Conservation (phyloP, 1,140 invertebrate species). For the Aphaenogaster ashmeadi region DNA sequence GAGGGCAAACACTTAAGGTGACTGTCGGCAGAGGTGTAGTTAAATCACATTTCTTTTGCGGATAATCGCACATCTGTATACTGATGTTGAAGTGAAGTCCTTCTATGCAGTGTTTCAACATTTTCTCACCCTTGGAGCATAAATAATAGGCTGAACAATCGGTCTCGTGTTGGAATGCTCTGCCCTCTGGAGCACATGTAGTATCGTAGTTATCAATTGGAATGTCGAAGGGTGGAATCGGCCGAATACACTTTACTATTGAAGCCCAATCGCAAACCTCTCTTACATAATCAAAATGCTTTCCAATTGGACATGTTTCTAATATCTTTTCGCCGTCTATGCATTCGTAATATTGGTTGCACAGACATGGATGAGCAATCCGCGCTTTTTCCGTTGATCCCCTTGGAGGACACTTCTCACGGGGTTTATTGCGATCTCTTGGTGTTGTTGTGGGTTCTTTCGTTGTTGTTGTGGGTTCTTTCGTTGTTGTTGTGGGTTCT, state of each 20-base stretch:
- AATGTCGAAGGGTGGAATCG: neutral
- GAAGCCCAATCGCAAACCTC: conserved; percentile 82
- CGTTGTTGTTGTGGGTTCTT: neutral
- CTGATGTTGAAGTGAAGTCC: conserved; percentile 86
- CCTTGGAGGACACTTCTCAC: conserved; percentile 54
- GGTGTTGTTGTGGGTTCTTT: neutral
- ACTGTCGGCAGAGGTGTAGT: neutral
- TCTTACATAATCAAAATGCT: conserved; percentile 81
- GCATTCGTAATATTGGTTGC: conserved; percentile 88
- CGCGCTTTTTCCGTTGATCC: conserved; percentile 34
- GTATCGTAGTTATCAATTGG: neutral
- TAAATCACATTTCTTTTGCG: conserved; percentile 49
- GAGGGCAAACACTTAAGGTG: neutral
- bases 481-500: neutral
- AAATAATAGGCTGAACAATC: conserved; percentile 87
- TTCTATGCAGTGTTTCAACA: conserved; percentile 84
- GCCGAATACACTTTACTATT: conserved; percentile 71
- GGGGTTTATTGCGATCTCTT: neutral
- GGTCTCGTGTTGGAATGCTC: conserved; percentile 80
- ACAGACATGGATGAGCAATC: conserved; percentile 86
- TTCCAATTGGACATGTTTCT: conserved; percentile 83
- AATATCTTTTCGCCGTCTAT: conserved; percentile 84
- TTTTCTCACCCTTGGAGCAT: conserved; percentile 86
- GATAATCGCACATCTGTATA: conserved; percentile 83
- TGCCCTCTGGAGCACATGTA: conserved; percentile 13